Base-by-base conservation (phyloP, 2,113 vertebrate genomes). In the Coturnix japonica region DNA sequence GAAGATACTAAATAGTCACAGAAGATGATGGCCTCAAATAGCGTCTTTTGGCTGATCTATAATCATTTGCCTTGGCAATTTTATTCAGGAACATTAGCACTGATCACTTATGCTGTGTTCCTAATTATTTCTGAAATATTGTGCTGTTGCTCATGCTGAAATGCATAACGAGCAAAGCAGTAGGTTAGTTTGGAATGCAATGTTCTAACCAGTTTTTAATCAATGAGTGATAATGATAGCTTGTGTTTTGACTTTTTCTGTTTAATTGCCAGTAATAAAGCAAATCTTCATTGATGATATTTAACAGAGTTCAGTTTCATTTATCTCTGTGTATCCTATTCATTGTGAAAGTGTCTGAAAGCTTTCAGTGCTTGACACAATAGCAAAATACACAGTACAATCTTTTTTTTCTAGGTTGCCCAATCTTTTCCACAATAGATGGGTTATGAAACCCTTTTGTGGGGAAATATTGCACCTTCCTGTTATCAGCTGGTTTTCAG, bases 111-210 rank as follows among this genome's bases (percentile, higher is more conserved):
- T 79, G 81, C 69, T 92, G 81, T 74, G 90, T 56, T 91, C 89
- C 95, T 95, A 96, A 96, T 95, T 96, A 89, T 94, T 94, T 73
- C 92, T 91, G 80, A 95, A 92, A 91, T 93, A 94, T 77, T 94
- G 79, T 94, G 85, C 91, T 91, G 89, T 15, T 92, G 65, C 41
- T 79, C 63, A 91, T 69, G 95, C 79, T 82, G 87, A 73, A 91
- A 61, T 8, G 70, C 37, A 6, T 85, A 93, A 97, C 31, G 46
- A 85, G 90, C 87, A 57, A 85, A 85, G 69, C 63, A 1, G 78
- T 87, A 44, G 91, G 91, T 92, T 93, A 73, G 30, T 80, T 74
- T 13, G 63, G 91, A 95, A 61, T 66, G 70, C 75, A 71, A 41
- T 56, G 67, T 91, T 92, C 92, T 87, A 78, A 89, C 81, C 77